A percentile compares a stretch with the other conserved stretches of the same genome.
Conservation (phyloP, 2,797 vertebrate species). For the Avahi laniger region DNA sequence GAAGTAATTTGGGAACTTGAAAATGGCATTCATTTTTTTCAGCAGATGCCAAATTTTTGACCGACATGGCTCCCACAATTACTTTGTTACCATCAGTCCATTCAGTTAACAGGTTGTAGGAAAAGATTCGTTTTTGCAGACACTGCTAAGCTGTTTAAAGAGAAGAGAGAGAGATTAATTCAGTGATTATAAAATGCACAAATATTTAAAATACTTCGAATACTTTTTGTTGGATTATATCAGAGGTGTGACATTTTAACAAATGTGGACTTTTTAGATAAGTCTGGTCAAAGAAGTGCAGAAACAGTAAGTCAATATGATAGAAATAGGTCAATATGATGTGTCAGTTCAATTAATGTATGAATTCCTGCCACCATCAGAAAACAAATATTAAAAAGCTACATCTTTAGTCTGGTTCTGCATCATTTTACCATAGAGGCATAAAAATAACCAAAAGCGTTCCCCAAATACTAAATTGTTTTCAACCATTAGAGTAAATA, state of each 20-base stretch:
- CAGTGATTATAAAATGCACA: constrained; percentile 68
- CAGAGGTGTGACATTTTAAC: constrained; percentile 72
- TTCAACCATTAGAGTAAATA: constrained; percentile 56
- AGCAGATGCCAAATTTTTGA: constrained; percentile 76
- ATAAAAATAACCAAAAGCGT: constrained; percentile 12
- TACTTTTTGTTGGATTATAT: constrained; percentile 68
- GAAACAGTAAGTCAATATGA: constrained; percentile 65
- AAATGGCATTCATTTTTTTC: constrained; percentile 79
- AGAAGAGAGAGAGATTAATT: constrained; percentile 78
- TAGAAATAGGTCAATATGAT: constrained; percentile 63
- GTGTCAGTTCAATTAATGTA: constrained; percentile 76
- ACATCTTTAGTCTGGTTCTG: constrained; percentile 39
- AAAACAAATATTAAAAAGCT: constrained; percentile 61
- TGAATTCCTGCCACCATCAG: constrained; percentile 65
- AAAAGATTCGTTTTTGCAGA: constrained; percentile 73
- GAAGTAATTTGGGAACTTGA: constrained; percentile 76
- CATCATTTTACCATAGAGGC: constrained; percentile 56
- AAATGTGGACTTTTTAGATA: constrained; percentile 62
- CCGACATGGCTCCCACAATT: constrained; percentile 71
- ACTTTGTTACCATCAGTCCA: constrained; percentile 76
- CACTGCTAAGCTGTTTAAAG: constrained; percentile 81
- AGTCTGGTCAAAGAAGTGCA: constrained; percentile 65
- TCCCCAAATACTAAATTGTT: constrained; percentile 54
- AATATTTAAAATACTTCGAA: constrained; percentile 72
- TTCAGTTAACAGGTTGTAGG: constrained; percentile 75